A percentile compares a stretch with the other conserved stretches of the same genome.
These are phyloP conservation scores for Madoqua kirkii DNA, from an alignment of 2,113 vertebrate species.

Conservation along the genomic window DNA sequence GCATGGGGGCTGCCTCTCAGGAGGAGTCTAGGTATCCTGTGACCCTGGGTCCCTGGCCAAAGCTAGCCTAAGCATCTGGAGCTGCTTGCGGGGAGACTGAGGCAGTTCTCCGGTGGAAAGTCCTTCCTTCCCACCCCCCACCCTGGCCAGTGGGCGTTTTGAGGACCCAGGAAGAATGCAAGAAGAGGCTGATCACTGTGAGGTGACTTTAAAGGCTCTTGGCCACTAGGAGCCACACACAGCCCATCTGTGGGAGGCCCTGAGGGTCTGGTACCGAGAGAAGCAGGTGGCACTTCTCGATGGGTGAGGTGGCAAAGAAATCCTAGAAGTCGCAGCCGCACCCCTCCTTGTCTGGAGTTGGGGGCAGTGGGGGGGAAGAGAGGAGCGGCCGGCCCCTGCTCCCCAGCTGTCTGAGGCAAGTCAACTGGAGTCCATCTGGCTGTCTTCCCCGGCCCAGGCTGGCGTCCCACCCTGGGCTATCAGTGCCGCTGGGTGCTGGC, in stretches of 20 bases:
- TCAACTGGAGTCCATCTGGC: conserved; percentile 67
- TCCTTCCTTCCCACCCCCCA: not conserved
- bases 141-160: not conserved
- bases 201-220: not conserved
- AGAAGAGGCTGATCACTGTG: not conserved
- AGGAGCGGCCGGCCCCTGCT: conserved; percentile 26
- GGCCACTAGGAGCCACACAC: not conserved
- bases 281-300: conserved; percentile 51
- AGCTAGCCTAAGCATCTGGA: not conserved
- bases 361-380: not conserved
- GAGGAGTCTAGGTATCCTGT: not conserved
- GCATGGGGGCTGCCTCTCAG: not conserved
- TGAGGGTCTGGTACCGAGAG: conserved; percentile 3
- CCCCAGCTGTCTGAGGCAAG: conserved; percentile 66
- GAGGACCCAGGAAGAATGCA: not conserved
- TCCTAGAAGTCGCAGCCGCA: conserved; percentile 49
- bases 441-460: not conserved
- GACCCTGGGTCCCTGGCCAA: not conserved
- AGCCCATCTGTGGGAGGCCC: not conserved
- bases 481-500: not conserved
- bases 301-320: conserved; percentile 41
- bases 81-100: not conserved
- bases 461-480: not conserved
- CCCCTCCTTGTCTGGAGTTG: conserved; percentile 38
- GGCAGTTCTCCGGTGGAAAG: not conserved